These are phyloP conservation scores for Chaetogeoica ovagalla DNA, from an alignment of 2,888 invertebrate species.

Conservation along the genomic window DNA sequence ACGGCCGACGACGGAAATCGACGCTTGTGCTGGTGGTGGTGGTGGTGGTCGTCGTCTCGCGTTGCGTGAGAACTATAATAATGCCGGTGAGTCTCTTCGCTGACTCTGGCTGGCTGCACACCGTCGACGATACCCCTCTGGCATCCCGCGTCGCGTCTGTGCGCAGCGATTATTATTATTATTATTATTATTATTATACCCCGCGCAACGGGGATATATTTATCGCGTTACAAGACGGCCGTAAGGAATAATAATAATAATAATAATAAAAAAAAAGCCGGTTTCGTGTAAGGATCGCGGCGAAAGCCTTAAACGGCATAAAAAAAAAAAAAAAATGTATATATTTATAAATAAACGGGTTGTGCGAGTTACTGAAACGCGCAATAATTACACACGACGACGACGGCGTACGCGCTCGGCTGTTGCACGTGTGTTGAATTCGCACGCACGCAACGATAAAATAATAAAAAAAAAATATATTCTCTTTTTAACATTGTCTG, in stretches of 20 bases:
- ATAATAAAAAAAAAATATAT: slow-evolving; percentile 16
- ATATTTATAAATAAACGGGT: slow-evolving; percentile 1
- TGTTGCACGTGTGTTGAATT: slow-evolving; percentile 44
- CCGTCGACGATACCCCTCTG: too few relatives aligned
- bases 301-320: slow-evolving; percentile 43
- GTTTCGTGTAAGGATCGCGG: slow-evolving; percentile 32
- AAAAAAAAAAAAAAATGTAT: neutral
- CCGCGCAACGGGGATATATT: neutral
- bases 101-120: too few relatives aligned
- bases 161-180: too few relatives aligned
- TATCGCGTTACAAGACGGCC: neutral
- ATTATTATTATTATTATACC: neutral
- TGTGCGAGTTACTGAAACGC: slow-evolving; percentile 14
- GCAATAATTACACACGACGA: slow-evolving; percentile 38
- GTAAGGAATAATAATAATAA: too few relatives aligned
- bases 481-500: neutral
- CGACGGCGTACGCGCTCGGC: neutral
- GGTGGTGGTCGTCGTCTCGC: too few relatives aligned
- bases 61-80: too few relatives aligned
- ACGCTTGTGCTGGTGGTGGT: too few relatives aligned
- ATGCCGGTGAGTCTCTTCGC: too few relatives aligned
- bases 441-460: neutral
- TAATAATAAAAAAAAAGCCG: neutral
- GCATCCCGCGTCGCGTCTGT: too few relatives aligned
- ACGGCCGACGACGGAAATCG: too few relatives aligned